A percentile compares a stretch with the other conserved stretches of the same genome.
phyloP scores from a whole-genome alignment of 2,888 invertebrate genomes.

The Caenorhabditis sp. region DNA sequence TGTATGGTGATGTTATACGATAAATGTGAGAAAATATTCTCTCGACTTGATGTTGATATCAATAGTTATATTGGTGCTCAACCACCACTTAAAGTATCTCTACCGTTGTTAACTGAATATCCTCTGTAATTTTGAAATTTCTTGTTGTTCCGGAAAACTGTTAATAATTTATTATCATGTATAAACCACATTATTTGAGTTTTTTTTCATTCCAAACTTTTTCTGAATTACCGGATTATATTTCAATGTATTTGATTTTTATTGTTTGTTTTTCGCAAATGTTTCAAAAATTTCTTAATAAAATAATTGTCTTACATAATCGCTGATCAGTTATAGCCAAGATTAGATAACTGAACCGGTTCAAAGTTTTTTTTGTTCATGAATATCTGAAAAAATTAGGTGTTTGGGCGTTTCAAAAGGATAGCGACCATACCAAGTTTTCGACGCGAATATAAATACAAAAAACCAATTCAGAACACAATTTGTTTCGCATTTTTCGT shows the following conservation, averaged over 20 bases:
- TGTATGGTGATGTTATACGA: constrained; percentile 7
- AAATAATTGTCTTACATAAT: background rate
- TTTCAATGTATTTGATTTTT: too few relatives aligned
- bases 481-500: background rate
- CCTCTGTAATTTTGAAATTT: background rate
- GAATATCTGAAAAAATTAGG: background rate
- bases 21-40: background rate
- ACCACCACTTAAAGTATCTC: background rate
- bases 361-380: background rate
- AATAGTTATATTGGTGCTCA: background rate
- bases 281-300: too few relatives aligned
- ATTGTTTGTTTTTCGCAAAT: too few relatives aligned
- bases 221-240: too few relatives aligned
- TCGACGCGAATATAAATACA: background rate
- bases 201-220: too few relatives aligned
- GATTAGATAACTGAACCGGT: background rate
- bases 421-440: constrained; percentile 1
- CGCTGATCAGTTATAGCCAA: background rate
- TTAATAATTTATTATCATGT: too few relatives aligned
- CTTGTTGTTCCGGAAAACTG: background rate
- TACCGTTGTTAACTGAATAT: constrained; percentile 5
- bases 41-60: background rate
- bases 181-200: too few relatives aligned
- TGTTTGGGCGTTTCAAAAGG: background rate
- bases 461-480: background rate